Evolutionary conservation across 2,888 invertebrate species (phyloP), one percentile per base, ranked within the genome.

Genomic region (Andrena minutula): DNA sequence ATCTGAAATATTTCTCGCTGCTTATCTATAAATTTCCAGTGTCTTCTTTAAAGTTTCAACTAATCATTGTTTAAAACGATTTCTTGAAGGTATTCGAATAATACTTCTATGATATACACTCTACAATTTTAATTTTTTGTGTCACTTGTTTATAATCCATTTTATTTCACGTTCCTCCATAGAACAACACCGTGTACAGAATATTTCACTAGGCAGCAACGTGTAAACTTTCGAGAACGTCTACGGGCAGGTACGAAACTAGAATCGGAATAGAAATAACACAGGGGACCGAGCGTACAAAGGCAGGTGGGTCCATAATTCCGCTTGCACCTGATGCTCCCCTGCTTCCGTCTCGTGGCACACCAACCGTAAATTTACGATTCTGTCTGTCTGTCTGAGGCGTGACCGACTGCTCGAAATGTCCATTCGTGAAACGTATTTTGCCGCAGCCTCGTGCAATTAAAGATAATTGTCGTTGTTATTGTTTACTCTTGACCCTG

Each of bases 281-380:
- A 56, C 69, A 75, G 77, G 72, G 66, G 78, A 77, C 69, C 65
- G 70, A 63, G 47, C 56, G 86, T 78, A 83, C 84, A 79, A 79
- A 84, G 87, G 86, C 89, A 91, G 90, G 90, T 91, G 90, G 89
- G 90, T 86, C 89, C 85, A 88, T 64, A 74, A 71, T 82, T 66
- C 72, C 68, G 82, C 85, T 85, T 79, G 86, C 89, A 91, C 90
- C 90, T 90, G 91, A 91, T 91, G 89, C 90, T 84, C 72, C 86
- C 84, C 83, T 86, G 88, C 71, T 92, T 92, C 91, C 91, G 90
- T 89, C 84, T 82, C 85, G 80, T 79, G 86, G 74, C 84, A 85
- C 72, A 79, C 87, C 89, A 88, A 91, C 89, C 91, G 89, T 90
- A 87, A 90, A 90, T 89, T 90, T 85, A 85, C 88, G 86, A 88